These are phyloP conservation scores for Plemyria rubiginata DNA, from an alignment of 2,888 invertebrate species.

Conservation along the genomic window DNA sequence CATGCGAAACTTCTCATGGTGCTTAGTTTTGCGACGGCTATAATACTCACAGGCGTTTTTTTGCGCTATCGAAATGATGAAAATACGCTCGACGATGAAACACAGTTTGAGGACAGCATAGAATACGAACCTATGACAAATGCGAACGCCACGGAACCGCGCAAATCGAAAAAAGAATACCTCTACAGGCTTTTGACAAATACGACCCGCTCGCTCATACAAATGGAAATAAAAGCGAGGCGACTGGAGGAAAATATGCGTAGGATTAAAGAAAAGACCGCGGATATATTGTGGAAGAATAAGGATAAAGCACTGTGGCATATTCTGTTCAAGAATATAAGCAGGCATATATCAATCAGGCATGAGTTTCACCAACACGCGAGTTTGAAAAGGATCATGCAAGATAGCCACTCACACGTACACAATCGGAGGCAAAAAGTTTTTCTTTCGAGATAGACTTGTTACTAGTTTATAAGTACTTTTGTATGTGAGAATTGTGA, in stretches of 20 bases:
- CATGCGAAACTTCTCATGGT: constrained; percentile 74
- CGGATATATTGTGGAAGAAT: constrained; percentile 84
- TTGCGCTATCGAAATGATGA: constrained; percentile 50
- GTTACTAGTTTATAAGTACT: constrained; percentile 46
- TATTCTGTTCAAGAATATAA: constrained; percentile 83
- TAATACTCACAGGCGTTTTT: constrained; percentile 67
- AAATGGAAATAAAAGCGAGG: constrained; percentile 85
- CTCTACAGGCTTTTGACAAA: constrained; percentile 83
- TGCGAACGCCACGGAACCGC: constrained; percentile 65
- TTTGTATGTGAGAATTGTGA: constrained; percentile 53
- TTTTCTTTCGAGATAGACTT: constrained; percentile 56
- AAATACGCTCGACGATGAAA: constrained; percentile 47
- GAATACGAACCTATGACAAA: constrained; percentile 72
- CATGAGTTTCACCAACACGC: constrained; percentile 82
- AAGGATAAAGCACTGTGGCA: constrained; percentile 83
- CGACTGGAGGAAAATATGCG: constrained; percentile 84
- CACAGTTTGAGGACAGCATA: constrained; percentile 55
- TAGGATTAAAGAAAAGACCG: constrained; percentile 83
- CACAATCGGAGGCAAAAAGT: constrained; percentile 66
- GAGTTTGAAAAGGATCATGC: constrained; percentile 76
- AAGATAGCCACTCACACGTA: constrained; percentile 64
- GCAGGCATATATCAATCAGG: constrained; percentile 79
- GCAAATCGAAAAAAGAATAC: constrained; percentile 79
- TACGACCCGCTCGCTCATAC: constrained; percentile 84
- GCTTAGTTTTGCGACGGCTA: constrained; percentile 64